Conservation (phyloP, 37 sponge, comb jelly and placozoan genomes). For the Dysidea cf. avara region DNA sequence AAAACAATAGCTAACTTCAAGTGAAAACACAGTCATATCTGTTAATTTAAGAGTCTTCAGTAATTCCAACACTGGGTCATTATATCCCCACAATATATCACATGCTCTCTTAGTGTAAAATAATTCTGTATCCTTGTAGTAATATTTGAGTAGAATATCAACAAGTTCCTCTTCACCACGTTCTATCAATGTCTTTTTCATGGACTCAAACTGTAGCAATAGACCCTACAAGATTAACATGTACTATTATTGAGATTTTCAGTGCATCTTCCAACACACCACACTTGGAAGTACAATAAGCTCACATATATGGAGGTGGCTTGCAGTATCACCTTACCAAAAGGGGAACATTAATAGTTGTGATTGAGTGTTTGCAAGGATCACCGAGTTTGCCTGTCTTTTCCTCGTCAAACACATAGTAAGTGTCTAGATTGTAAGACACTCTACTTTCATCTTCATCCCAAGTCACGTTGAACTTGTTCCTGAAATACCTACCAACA, state of each 20-base stretch:
- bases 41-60: not conserved
- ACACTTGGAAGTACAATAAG: too few species aligned
- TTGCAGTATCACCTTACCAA: slow-evolving; percentile 33
- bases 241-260: too few species aligned
- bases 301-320: too few species aligned
- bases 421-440: slow-evolving; percentile 30
- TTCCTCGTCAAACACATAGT: slow-evolving; percentile 47
- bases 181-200: too few species aligned
- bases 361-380: slow-evolving; percentile 32
- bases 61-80: slow-evolving; percentile 44
- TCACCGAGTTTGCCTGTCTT: slow-evolving; percentile 14
- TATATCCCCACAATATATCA: slow-evolving; percentile 76
- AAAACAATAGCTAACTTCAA: too few species aligned
- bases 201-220: slow-evolving; percentile 3
- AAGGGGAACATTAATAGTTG: slow-evolving; percentile 59
- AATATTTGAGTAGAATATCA: too few species aligned
- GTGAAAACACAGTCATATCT: too few species aligned
- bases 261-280: too few species aligned
- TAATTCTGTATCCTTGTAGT: too few species aligned
- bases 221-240: not conserved
- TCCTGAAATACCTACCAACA: slow-evolving; percentile 56
- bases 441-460: slow-evolving; percentile 51
- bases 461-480: slow-evolving; percentile 58
- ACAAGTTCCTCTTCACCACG: too few species aligned
- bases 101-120: slow-evolving; percentile 35